Evolutionary conservation across 2,888 invertebrate genomes (phyloP).

Genomic region (Rugalucina vietnamica): DNA sequence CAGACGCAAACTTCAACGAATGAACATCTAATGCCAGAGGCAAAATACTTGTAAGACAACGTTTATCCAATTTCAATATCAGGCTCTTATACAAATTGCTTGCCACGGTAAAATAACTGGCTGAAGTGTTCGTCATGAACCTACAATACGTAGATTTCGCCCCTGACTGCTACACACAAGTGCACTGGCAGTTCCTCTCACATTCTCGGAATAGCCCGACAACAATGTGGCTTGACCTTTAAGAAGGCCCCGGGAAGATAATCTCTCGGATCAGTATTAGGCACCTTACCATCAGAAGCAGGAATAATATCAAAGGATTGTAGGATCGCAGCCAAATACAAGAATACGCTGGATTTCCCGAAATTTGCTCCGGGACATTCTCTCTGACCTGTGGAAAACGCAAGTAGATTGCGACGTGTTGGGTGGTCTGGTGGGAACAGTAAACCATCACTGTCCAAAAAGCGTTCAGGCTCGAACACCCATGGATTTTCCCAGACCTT

Average conservation of each 20-base stretch:
- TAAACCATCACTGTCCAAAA: conserved; percentile 52
- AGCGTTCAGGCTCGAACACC: conserved; percentile 61
- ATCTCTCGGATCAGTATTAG: conserved; percentile 26
- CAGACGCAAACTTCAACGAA: no score
- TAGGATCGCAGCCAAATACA: conserved; percentile 66
- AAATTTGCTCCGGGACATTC: conserved; percentile 71
- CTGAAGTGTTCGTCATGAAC: no score
- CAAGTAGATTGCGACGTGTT: conserved; percentile 57
- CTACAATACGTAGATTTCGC: no score
- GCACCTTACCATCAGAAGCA: not conserved
- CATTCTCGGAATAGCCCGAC: not conserved
- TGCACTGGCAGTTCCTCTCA: no score
- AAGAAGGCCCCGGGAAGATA: conserved; percentile 22
- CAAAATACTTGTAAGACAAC: no score
- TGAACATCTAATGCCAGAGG: no score
- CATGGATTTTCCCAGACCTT: conserved; percentile 59
- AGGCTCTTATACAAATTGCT: no score
- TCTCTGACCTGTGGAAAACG: conserved; percentile 67
- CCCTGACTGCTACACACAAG: no score
- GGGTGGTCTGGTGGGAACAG: conserved; percentile 51
- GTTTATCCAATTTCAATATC: no score
- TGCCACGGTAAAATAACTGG: no score
- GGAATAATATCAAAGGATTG: conserved; percentile 51
- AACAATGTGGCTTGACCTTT: conserved; percentile 5
- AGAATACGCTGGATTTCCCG: conserved; percentile 63